These are phyloP conservation scores for Archocentrus centrarchus DNA, from an alignment of 2,113 vertebrate genomes.

Conservation along the genomic window DNA sequence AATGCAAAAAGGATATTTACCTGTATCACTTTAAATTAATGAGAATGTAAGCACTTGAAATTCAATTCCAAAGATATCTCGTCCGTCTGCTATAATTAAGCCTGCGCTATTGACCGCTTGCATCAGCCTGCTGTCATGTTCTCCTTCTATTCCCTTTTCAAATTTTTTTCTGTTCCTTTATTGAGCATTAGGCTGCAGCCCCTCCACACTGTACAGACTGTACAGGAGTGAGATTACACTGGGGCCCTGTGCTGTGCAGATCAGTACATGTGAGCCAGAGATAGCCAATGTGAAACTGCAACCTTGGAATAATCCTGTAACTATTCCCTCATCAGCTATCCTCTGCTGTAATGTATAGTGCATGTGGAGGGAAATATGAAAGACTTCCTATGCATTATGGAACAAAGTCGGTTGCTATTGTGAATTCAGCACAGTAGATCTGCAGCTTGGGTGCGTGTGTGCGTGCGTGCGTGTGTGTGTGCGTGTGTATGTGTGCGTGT, in stretches of 20 bases:
- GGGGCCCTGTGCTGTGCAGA: background rate
- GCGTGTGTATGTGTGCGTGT: background rate
- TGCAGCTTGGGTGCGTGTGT: background rate
- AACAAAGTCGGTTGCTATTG: conserved; percentile 61
- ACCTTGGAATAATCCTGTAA: conserved; percentile 55
- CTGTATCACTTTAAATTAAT: conserved; percentile 62
- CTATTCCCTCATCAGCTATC: conserved; percentile 52
- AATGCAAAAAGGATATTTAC: conserved; percentile 65
- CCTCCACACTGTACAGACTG: background rate
- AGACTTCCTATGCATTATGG: conserved; percentile 58
- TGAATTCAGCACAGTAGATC: conserved; percentile 22
- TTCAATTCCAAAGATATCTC: conserved; percentile 51
- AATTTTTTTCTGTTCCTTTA: conserved; percentile 10
- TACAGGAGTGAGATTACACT: background rate
- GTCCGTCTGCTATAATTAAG: conserved; percentile 50
- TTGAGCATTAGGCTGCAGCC: background rate
- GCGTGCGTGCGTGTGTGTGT: background rate
- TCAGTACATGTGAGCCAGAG: conserved; percentile 29
- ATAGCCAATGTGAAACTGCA: conserved; percentile 34
- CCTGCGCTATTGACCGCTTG: conserved; percentile 22
- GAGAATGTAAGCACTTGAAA: conserved; percentile 43
- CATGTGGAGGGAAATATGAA: conserved; percentile 47
- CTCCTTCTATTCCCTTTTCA: conserved; percentile 9
- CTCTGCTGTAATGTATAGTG: conserved; percentile 63
- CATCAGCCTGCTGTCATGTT: background rate